Evolutionary conservation across 1,140 invertebrate genomes (phyloP), one percentile per base, ranked within the genome.

Genomic region (Ridgeia piscesae): DNA sequence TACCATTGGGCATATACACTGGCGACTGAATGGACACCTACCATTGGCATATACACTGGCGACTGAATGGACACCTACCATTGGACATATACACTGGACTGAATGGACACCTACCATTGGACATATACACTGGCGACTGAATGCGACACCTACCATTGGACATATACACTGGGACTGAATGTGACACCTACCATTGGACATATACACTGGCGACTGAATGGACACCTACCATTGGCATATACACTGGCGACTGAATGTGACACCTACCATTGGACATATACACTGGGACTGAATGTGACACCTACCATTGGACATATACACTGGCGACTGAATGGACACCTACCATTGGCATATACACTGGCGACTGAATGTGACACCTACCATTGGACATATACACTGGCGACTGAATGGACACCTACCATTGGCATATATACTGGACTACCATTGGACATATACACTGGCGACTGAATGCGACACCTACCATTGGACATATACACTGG

Each of bases 21-120:
- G 98, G 93, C 99, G 96, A 0, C 99, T 98, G 89, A 99, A 42
- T 6, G n/a, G 42, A 42, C 92, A 95, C 95, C 95, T 96, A 99
- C 98, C 98, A 99, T 99, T 33, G 99, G 99, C 99, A 96, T 92
- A 99, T 97, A 96, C 99, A 99, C 1, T 98, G 98, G 93, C 99
- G 96, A 0, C 99, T 98, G 89, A 99, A 42, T 6, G n/a, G 42
- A 42, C 92, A 95, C 95, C 95, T 96, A 99, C 98, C 98, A 99
- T 99, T 33, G 99, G 99, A 93, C 99, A 96, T 92, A 99, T 97
- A 96, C 99, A 99, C 1, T 98, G 98, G 93, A 42, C 4, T n/a
- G n/a, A n/a, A n/a, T n/a, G n/a, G 42, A 42, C 92, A 95, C 95
- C 95, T 96, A 99, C 98, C 98, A 99, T 99, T 33, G 99, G 99